phyloP scores from a whole-genome alignment of 2,888 invertebrate genomes.

The Drosophila fulvimacula region DNA sequence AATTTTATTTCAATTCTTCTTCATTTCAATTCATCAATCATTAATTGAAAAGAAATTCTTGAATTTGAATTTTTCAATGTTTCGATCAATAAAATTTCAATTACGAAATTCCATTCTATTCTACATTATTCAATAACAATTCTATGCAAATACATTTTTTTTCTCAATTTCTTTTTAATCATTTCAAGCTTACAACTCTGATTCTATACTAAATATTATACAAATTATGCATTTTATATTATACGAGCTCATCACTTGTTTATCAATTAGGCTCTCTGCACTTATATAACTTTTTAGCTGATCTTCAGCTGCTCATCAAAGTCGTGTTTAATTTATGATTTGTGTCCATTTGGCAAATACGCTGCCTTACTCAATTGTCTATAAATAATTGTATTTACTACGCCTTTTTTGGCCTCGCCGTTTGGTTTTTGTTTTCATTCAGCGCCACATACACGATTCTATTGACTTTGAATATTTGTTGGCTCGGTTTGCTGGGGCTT shows the following conservation, averaged over 20 bases:
- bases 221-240: background rate
- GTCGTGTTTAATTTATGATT: constrained; percentile 4
- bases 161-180: background rate
- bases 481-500: constrained; percentile 55
- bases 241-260: background rate
- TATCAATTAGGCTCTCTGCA: background rate
- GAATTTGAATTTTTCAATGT: background rate
- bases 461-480: constrained; percentile 62
- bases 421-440: constrained; percentile 15
- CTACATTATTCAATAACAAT: background rate
- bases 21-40: background rate
- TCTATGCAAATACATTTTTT: too few species aligned
- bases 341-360: background rate
- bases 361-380: constrained; percentile 22
- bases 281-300: background rate
- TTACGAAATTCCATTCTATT: background rate
- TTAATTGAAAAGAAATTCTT: background rate
- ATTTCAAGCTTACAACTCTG: background rate
- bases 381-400: constrained; percentile 36
- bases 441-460: constrained; percentile 35
- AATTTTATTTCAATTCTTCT: background rate
- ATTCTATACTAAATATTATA: background rate
- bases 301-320: background rate
- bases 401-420: constrained; percentile 38
- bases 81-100: background rate